Evolutionary conservation across 2,113 vertebrate genomes (phyloP).

Genomic region (Tonatia bakeri): DNA sequence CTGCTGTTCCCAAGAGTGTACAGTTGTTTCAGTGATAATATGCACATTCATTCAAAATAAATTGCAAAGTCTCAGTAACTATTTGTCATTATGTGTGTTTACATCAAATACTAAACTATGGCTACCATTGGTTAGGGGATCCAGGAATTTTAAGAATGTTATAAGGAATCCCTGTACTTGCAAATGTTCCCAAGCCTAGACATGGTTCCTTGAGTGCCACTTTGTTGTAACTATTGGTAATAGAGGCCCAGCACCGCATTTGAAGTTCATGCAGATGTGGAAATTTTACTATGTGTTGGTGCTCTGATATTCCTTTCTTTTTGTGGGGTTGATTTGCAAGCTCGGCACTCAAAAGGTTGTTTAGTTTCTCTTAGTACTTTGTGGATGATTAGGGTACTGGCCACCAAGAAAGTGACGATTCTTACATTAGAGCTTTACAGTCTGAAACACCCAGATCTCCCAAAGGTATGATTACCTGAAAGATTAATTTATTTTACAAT

Average conservation of each 20-base stretch:
- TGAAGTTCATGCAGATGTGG: background rate
- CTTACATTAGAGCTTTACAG: background rate
- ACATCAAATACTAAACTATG: background rate
- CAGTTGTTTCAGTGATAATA: background rate
- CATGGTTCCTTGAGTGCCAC: background rate
- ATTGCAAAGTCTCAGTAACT: background rate
- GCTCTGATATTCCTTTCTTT: background rate
- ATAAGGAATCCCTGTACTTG: background rate
- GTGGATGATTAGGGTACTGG: background rate
- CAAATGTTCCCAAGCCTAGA: background rate
- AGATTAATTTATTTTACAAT: conserved; percentile 58
- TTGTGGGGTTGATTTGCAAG: background rate
- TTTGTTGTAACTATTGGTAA: background rate
- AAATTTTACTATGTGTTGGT: background rate
- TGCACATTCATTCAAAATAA: background rate
- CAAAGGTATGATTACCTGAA: conserved; percentile 56
- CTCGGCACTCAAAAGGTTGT: background rate
- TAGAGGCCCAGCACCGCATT: rapidly evolving
- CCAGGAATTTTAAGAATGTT: background rate
- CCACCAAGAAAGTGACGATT: background rate
- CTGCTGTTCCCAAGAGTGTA: background rate
- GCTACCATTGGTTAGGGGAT: background rate
- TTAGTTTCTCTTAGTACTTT: background rate
- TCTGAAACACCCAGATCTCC: conserved; percentile 37
- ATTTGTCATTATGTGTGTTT: background rate